A percentile compares a stretch with the other conserved stretches of the same genome.
phyloP scores from a whole-genome alignment of 2,888 invertebrate genomes.

The Hedya salicella region DNA sequence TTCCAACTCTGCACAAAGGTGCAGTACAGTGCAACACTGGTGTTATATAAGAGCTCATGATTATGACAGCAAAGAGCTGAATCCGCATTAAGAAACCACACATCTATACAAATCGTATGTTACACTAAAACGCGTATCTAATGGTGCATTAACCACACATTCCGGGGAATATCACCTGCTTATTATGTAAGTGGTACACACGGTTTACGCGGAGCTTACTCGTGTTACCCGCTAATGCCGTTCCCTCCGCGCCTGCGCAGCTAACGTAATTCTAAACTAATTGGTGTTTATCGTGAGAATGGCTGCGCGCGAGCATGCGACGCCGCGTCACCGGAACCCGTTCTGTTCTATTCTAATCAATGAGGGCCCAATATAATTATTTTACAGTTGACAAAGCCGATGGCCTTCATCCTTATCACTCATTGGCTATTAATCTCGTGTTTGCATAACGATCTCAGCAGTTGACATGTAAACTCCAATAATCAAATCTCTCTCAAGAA shows the following conservation, averaged over 20 bases:
- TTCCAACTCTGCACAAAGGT: too few relatives aligned
- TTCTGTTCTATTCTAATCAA: background rate
- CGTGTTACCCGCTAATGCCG: conserved; percentile 22
- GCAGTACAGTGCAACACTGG: too few relatives aligned
- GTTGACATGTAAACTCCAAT: too few relatives aligned
- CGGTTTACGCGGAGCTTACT: background rate
- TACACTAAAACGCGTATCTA: background rate
- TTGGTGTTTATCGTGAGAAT: conserved; percentile 42
- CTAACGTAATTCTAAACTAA: conserved; percentile 36
- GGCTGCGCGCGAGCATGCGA: conserved; percentile 22
- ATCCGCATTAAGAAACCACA: background rate
- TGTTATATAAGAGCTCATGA: too few relatives aligned
- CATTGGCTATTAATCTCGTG: too few relatives aligned
- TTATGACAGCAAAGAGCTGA: too few relatives aligned
- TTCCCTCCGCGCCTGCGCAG: background rate
- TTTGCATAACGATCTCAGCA: too few relatives aligned
- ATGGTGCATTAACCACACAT: background rate
- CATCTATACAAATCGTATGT: background rate
- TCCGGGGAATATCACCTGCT: background rate
- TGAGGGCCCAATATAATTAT: background rate
- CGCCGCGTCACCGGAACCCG: conserved; percentile 1
- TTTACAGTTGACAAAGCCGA: background rate
- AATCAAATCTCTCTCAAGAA: too few relatives aligned
- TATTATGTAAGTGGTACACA: background rate
- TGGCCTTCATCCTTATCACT: too few relatives aligned